phyloP scores from a whole-genome alignment of 2,797 vertebrate species.

The Cuniculus paca region DNA sequence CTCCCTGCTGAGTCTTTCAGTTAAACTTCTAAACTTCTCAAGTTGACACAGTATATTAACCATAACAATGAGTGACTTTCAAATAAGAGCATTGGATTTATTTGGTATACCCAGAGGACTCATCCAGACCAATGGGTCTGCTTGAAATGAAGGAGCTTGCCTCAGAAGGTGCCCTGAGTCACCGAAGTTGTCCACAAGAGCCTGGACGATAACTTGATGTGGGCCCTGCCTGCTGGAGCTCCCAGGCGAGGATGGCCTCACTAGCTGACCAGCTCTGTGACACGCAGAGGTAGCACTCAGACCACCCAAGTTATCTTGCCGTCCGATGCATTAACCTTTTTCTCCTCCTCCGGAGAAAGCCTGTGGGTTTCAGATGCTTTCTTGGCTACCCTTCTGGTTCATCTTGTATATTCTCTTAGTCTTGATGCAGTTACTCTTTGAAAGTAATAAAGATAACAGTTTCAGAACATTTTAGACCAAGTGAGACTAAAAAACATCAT shows the following conservation, averaged over 20 bases:
- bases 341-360: not conserved
- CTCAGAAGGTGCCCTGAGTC: not conserved
- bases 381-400: not conserved
- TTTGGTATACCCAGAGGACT: not conserved
- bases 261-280: not conserved
- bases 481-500: no score
- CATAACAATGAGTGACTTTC: not conserved
- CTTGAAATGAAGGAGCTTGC: not conserved
- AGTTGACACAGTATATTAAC: no score
- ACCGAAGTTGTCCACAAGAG: not conserved
- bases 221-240: not conserved
- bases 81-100: not conserved
- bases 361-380: not conserved
- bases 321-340: not conserved
- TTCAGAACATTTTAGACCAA: not conserved
- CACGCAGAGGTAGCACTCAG: not conserved
- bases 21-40: no score
- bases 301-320: not conserved
- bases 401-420: not conserved
- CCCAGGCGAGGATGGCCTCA: not conserved
- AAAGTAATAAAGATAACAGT: not conserved
- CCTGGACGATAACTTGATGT: not conserved
- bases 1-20: no score
- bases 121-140: not conserved
- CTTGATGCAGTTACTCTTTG: not conserved